Conservation (phyloP, 2,113 vertebrate genomes). For the Strigops habroptila region DNA sequence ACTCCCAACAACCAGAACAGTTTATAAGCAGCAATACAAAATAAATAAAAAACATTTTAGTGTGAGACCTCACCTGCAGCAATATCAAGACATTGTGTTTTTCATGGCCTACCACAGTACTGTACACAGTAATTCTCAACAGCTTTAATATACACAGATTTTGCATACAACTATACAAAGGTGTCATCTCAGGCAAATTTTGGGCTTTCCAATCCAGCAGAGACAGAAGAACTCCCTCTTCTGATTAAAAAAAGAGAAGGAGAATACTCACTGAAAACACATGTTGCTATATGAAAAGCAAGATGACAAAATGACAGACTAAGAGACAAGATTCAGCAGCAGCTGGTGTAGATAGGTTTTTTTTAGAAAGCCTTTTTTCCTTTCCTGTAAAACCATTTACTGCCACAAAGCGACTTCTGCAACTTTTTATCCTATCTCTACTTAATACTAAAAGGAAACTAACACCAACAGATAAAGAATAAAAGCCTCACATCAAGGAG, state of each 20-base stretch:
- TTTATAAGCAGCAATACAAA: neutral
- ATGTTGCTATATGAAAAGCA: neutral
- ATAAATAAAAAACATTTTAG: neutral
- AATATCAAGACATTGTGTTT: neutral
- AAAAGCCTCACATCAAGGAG: neutral
- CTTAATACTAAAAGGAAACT: neutral
- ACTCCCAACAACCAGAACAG: neutral
- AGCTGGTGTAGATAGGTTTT: neutral
- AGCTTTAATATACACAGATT: neutral
- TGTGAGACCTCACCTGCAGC: neutral
- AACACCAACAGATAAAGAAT: neutral
- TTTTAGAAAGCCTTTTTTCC: neutral
- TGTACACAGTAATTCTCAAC: neutral
- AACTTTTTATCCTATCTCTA: neutral
- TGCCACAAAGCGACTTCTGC: neutral
- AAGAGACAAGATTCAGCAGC: neutral
- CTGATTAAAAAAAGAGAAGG: neutral
- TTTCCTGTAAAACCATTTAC: neutral
- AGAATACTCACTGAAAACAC: neutral
- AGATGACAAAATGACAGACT: neutral
- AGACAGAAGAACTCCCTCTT: neutral
- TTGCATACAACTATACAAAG: neutral
- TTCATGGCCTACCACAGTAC: neutral
- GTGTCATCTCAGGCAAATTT: neutral
- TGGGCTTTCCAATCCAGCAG: neutral